These are phyloP conservation scores for Conus ventricosus DNA, from an alignment of 1,140 invertebrate species.

Conservation along the genomic window DNA sequence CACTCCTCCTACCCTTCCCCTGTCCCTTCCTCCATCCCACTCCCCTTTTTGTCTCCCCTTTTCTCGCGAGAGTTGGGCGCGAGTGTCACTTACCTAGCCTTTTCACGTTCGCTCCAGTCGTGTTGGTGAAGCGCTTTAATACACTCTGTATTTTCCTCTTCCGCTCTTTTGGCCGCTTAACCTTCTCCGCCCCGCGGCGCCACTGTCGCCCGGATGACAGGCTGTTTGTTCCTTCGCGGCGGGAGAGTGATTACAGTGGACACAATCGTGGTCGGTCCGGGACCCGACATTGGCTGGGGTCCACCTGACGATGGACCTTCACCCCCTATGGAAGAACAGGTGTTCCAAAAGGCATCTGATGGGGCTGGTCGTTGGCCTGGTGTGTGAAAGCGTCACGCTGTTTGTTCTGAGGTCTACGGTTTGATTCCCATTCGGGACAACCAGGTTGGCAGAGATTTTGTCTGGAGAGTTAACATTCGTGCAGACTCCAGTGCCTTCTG, in stretches of 20 bases:
- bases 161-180: slow-evolving; percentile 13
- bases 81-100: background rate
- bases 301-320: no score
- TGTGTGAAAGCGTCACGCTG: no score
- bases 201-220: slow-evolving; percentile 19
- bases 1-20: slow-evolving; percentile 7
- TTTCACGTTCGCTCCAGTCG: background rate
- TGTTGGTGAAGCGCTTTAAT: background rate
- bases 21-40: slow-evolving; percentile 3
- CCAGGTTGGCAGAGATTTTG: no score
- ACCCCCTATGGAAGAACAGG: no score
- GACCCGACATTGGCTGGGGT: no score
- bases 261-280: background rate
- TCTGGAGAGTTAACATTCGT: no score
- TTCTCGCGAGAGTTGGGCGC: background rate
- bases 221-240: slow-evolving; percentile 18
- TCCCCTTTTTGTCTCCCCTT: background rate
- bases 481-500: no score
- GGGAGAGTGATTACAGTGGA: slow-evolving; percentile 11
- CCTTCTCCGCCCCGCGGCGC: background rate
- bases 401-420: no score
- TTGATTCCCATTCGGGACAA: no score
- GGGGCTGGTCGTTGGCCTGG: no score
- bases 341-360: no score
- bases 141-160: slow-evolving; percentile 22